These are phyloP conservation scores for Haplochromis burtoni DNA, from an alignment of 2,113 vertebrate genomes.

Conservation along the genomic window DNA sequence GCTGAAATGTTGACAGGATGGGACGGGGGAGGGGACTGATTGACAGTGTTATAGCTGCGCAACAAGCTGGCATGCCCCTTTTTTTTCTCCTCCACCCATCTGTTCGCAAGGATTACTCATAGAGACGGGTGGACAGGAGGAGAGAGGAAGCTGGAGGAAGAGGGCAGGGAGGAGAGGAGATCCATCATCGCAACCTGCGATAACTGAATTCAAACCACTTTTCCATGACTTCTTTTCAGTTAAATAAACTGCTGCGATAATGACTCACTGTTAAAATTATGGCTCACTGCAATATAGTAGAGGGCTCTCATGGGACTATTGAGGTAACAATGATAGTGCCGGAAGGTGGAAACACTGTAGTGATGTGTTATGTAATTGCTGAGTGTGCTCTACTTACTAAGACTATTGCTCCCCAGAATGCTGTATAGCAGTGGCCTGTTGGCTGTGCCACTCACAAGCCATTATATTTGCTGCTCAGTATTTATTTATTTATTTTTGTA, in stretches of 20 bases:
- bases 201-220: neutral
- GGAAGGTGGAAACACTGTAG: neutral
- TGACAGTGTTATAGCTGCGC: conserved; percentile 17
- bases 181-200: neutral
- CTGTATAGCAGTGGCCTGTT: neutral
- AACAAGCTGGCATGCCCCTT: conserved; percentile 41
- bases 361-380: conserved; percentile 24
- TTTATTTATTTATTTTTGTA: neutral
- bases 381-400: neutral
- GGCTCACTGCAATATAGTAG: neutral
- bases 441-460: neutral
- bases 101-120: conserved; percentile 56
- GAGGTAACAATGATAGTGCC: neutral
- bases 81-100: conserved; percentile 43
- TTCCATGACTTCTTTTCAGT: neutral
- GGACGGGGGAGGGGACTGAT: conserved; percentile 18
- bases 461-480: neutral
- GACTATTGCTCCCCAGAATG: neutral
- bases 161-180: neutral
- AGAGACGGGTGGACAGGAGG: neutral
- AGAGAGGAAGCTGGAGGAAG: neutral
- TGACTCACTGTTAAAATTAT: conserved; percentile 19
- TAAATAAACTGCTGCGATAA: conserved; percentile 10
- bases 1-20: conserved; percentile 10
- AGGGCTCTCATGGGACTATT: conserved; percentile 13